phyloP scores from a whole-genome alignment of 2,113 vertebrate species.

The Apodemus sylvaticus region DNA sequence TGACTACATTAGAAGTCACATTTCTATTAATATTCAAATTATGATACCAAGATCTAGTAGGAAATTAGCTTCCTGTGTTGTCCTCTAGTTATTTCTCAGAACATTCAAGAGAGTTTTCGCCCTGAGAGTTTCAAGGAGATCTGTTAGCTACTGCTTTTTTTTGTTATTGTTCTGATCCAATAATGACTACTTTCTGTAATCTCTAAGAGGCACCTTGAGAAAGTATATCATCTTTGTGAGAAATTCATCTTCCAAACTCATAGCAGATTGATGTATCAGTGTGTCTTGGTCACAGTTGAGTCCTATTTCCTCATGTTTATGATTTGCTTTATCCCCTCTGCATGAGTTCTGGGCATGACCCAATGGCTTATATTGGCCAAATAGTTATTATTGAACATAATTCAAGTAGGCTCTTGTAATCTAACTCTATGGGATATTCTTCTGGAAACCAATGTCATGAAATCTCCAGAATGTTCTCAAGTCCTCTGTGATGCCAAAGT shows the following conservation, averaged over 20 bases:
- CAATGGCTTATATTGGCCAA: neutral
- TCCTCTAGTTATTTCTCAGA: constrained; percentile 15
- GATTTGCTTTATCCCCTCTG: neutral
- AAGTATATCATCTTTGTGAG: neutral
- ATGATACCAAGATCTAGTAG: neutral
- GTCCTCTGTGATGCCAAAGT: neutral
- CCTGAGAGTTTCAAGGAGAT: neutral
- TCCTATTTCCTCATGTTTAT: neutral
- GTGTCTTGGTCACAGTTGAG: neutral
- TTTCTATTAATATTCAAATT: constrained; percentile 19
- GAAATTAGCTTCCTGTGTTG: neutral
- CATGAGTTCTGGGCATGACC: neutral
- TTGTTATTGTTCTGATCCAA: neutral
- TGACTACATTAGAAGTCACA: constrained; percentile 2
- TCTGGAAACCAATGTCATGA: neutral
- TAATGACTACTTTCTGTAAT: neutral
- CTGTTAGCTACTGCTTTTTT: neutral
- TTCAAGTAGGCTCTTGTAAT: neutral
- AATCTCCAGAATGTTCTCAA: neutral
- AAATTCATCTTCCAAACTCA: neutral
- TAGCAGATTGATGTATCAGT: neutral
- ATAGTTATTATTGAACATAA: neutral
- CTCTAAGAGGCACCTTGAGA: neutral
- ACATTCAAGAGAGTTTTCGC: neutral
- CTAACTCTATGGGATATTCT: neutral